Conservation (phyloP, 2,888 invertebrate species). For the Spodoptera exigua region DNA sequence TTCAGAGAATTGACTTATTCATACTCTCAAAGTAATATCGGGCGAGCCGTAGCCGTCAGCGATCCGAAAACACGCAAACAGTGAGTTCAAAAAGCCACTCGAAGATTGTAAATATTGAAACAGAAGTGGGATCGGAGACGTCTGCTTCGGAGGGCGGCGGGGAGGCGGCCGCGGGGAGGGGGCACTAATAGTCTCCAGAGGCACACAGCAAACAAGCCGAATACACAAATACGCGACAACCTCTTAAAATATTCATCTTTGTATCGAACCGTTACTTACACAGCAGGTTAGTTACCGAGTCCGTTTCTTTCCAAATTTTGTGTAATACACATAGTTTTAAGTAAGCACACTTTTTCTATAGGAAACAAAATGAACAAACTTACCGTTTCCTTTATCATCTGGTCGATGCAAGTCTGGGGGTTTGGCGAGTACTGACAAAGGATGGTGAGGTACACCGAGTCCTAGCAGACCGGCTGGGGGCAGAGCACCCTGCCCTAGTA, state of each 20-base stretch:
- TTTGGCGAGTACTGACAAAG: constrained; percentile 93
- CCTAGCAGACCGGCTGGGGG: constrained; percentile 91
- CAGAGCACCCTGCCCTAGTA: constrained; percentile 84
- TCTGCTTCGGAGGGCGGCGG: constrained; percentile 70
- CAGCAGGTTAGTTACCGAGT: constrained; percentile 51
- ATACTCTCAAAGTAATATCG: constrained; percentile 87
- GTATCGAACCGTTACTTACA: constrained; percentile 73
- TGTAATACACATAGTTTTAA: constrained; percentile 25
- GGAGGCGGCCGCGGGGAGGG: constrained; percentile 53
- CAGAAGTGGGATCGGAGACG: constrained; percentile 88
- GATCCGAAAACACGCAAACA: constrained; percentile 89
- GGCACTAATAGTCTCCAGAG: constrained; percentile 89
- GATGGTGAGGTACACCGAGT: constrained; percentile 92
- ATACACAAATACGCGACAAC: constrained; percentile 79
- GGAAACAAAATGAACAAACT: constrained; percentile 62
- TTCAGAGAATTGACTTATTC: constrained; percentile 85
- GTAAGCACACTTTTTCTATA: constrained; percentile 26
- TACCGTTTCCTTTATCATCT: constrained; percentile 94
- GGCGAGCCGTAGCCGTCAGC: constrained; percentile 83
- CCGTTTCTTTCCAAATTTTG: constrained; percentile 26
- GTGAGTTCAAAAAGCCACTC: constrained; percentile 88
- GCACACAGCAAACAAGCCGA: constrained; percentile 84
- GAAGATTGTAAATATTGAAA: constrained; percentile 89
- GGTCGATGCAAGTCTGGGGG: constrained; percentile 94
- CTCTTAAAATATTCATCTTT: constrained; percentile 84